A percentile compares a stretch with the other conserved stretches of the same genome.
Evolutionary conservation across 1,140 invertebrate genomes (phyloP).

Genomic region (Brachionus paranguensis): DNA sequence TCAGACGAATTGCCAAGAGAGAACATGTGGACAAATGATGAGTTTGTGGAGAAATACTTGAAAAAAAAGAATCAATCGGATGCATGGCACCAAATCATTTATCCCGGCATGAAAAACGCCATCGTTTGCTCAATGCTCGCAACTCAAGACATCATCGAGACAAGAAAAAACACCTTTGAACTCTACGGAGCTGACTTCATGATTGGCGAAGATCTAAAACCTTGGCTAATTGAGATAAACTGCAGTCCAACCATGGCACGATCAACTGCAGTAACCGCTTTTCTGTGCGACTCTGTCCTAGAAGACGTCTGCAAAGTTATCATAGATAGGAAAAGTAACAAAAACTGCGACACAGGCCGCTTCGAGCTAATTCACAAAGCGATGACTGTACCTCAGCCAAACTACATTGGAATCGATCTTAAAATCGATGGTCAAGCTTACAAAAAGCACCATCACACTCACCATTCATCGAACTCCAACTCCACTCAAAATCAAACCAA

Average conservation of each 20-base stretch:
- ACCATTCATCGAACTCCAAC: not conserved
- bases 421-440: constrained; percentile 64
- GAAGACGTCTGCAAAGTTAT: constrained; percentile 89
- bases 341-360: constrained; percentile 72
- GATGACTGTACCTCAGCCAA: constrained; percentile 66
- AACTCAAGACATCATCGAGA: constrained; percentile 72
- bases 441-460: constrained; percentile 2
- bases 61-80: constrained; percentile 47
- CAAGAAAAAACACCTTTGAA: constrained; percentile 71
- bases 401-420: constrained; percentile 72
- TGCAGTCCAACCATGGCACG: constrained; percentile 81
- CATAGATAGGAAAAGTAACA: constrained; percentile 70
- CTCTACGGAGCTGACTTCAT: constrained; percentile 89
- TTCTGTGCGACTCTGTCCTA: constrained; percentile 75
- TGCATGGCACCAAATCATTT: constrained; percentile 62
- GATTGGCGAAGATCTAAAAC: constrained; percentile 75
- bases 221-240: constrained; percentile 90
- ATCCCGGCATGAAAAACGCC: constrained; percentile 80
- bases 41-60: constrained; percentile 53
- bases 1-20: constrained; percentile 67
- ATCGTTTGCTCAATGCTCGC: constrained; percentile 77
- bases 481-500: not conserved
- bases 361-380: constrained; percentile 78
- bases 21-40: constrained; percentile 77
- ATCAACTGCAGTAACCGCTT: constrained; percentile 77